A percentile compares a stretch with the other conserved stretches of the same genome.
phyloP scores from a whole-genome alignment of 2,797 vertebrate species.

The Leptatherina wallacei region DNA sequence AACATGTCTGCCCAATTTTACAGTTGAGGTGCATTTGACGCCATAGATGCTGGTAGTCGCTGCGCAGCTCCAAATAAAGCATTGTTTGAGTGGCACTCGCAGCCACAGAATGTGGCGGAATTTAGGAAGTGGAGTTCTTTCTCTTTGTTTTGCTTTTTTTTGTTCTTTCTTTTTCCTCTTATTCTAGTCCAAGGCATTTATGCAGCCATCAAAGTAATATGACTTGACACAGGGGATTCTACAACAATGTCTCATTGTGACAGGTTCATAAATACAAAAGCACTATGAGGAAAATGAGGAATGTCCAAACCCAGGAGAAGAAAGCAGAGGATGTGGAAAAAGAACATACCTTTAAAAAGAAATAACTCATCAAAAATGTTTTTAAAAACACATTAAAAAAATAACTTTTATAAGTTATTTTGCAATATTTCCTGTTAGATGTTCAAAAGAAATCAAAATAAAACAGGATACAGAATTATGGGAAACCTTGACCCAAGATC shows the following conservation, averaged over 20 bases:
- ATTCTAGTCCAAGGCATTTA: constrained; percentile 44
- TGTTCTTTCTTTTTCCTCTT: constrained; percentile 46
- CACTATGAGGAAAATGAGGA: constrained; percentile 33
- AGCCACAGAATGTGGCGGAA: constrained; percentile 64
- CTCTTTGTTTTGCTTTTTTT: constrained; percentile 29
- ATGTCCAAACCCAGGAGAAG: not conserved
- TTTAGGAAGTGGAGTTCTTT: constrained; percentile 31
- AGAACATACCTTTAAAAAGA: not conserved
- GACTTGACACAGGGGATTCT: constrained; percentile 61
- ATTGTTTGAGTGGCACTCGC: constrained; percentile 70
- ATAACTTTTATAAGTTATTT: not conserved
- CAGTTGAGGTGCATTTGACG: constrained; percentile 71
- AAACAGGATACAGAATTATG: too few species aligned
- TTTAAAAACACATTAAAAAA: not conserved
- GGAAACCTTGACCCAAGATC: too few species aligned
- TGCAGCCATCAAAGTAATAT: constrained; percentile 73
- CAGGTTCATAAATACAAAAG: constrained; percentile 47
- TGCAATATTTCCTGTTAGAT: not conserved
- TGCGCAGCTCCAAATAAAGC: constrained; percentile 55
- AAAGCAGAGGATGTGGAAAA: constrained; percentile 2
- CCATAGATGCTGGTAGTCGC: constrained; percentile 59
- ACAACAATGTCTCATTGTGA: constrained; percentile 54
- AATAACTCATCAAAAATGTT: too few species aligned
- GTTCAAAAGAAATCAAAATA: too few species aligned
- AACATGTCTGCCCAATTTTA: constrained; percentile 80